These are phyloP conservation scores for Anguilla megastoma DNA, from an alignment of 2,797 vertebrate genomes.

Conservation along the genomic window DNA sequence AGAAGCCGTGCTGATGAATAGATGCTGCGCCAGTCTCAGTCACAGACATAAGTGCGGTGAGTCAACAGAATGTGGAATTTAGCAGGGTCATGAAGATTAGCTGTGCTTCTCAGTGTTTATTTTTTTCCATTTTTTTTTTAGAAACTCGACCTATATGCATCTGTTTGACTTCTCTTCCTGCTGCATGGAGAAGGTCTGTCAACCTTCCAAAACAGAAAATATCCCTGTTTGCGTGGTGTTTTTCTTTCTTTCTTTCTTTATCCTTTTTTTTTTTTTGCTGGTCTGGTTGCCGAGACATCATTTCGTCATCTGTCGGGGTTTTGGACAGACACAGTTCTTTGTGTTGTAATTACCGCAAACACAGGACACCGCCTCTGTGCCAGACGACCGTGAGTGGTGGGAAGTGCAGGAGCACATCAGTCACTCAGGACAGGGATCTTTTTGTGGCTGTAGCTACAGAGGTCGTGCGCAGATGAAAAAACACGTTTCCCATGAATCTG, in stretches of 20 bases:
- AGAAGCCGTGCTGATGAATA: background rate
- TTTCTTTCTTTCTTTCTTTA: background rate
- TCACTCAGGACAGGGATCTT: background rate
- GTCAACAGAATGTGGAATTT: conserved; percentile 35
- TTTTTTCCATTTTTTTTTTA: background rate
- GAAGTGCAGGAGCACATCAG: background rate
- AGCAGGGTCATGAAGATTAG: conserved; percentile 26
- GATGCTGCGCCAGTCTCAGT: background rate
- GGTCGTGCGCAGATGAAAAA: background rate
- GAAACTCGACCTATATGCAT: conserved; percentile 4
- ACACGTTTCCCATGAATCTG: background rate
- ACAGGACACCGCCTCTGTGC: background rate
- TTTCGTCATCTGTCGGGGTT: background rate
- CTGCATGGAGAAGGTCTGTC: background rate
- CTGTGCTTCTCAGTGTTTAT: background rate
- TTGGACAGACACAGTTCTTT: background rate
- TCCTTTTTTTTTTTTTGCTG: background rate
- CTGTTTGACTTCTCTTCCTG: background rate
- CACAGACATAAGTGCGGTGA: background rate
- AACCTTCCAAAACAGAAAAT: background rate
- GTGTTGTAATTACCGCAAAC: background rate
- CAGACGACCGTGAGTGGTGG: background rate
- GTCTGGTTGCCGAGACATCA: background rate
- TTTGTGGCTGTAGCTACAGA: background rate
- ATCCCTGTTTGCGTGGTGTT: background rate